Evolutionary conservation across 2,797 vertebrate genomes (phyloP).

Genomic region (Tragelaphus oryx): DNA sequence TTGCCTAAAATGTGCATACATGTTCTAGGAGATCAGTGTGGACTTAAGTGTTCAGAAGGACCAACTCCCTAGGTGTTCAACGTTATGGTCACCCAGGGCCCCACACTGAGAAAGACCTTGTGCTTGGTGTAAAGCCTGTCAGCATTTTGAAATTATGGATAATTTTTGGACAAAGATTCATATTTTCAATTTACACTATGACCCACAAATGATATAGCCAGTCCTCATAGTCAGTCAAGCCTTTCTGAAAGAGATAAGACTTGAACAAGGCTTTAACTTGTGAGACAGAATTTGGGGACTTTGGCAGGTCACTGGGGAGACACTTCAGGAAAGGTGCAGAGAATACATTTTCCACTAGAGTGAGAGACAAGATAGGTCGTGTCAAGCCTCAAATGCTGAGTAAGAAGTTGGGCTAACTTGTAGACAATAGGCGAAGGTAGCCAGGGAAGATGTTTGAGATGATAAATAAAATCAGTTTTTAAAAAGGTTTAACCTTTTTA

Average conservation of each 20-base stretch:
- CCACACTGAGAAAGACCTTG: neutral
- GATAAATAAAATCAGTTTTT: neutral
- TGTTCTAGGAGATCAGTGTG: neutral
- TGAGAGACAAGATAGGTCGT: neutral
- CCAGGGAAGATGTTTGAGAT: neutral
- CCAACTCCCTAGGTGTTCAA: rapidly evolving
- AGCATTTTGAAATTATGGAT: neutral
- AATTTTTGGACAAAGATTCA: neutral
- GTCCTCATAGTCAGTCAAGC: neutral
- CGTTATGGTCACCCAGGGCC: rapidly evolving
- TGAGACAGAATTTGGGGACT: neutral
- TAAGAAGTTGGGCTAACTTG: neutral
- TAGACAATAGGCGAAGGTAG: neutral
- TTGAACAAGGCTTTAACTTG: neutral
- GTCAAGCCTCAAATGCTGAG: neutral
- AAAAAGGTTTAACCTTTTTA: neutral
- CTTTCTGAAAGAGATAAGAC: neutral
- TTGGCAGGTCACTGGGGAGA: neutral
- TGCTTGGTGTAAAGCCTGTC: neutral
- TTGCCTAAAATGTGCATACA: neutral
- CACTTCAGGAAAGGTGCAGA: neutral
- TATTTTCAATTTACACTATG: neutral
- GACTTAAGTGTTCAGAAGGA: neutral
- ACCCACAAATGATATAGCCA: neutral
- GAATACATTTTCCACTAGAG: neutral